Base-by-base conservation (phyloP, 2,797 vertebrate genomes). In the Zalophus californianus region DNA sequence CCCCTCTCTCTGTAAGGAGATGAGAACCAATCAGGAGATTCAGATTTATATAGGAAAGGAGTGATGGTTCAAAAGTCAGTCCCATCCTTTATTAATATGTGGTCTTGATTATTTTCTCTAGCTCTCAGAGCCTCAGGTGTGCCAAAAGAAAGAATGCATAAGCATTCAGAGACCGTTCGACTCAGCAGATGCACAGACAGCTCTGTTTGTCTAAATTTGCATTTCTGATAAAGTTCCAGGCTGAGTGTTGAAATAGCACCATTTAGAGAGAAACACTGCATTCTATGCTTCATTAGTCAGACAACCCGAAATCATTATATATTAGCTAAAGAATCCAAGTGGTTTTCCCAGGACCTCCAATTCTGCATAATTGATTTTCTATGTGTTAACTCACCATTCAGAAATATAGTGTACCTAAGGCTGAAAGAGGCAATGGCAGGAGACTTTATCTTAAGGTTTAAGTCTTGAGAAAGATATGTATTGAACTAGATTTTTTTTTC, bases 301-400 rank as follows among this genome's bases (percentile, higher is more conserved):
- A 92, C 94, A 97, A 68, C 15, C 68, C 89, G 72, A 97, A 97
- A 80, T 98, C 58, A 86, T 90, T 97, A 92, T 6, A 48, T 50
- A 94, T 72, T 91, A 95, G 77, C 29, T 62, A 86, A 89, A 52
- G 38, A 75, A 93, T 60, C 44, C 38, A 35, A 85, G 11, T 73
- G 84, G 86, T 92, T 92, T 96, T 80, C 27, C 50, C 54, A 92
- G 80, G 25, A 89, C 38, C 16, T 78, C 35, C 68, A 82, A 60
- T 35, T 25, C 32, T 82, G 29, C 1, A 2, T 60, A 94, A 85
- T 16, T 27, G 12, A 29, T 89, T 97, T 98, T 78, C 82, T 10
- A 62, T 8, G 0, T 50, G 50, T 77, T 91, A 78, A 94, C 38
- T 82, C 50, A 52, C 82, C 50, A 80, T 85, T 80, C 78, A 92